Percentiles rank a stretch among this genome's conserved stretches.
These are phyloP conservation scores for Eledona agricola DNA, from an alignment of 2,888 invertebrate species.

Conservation along the genomic window DNA sequence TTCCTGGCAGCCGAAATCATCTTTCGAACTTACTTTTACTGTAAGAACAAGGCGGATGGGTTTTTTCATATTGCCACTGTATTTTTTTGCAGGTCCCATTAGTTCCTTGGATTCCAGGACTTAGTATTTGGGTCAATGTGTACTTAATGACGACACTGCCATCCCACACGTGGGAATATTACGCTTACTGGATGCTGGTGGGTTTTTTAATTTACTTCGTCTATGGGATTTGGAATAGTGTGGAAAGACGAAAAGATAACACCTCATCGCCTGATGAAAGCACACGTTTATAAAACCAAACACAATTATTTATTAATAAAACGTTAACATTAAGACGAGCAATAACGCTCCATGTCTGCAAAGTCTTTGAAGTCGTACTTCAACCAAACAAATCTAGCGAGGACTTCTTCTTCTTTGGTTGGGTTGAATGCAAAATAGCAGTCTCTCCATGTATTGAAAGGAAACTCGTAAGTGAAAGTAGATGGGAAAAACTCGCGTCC, in stretches of 20 bases:
- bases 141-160: constrained; percentile 87
- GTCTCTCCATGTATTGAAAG: constrained; percentile 53
- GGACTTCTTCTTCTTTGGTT: constrained; percentile 53
- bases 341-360: constrained; percentile 4
- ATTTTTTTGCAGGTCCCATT: constrained; percentile 74
- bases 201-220: constrained; percentile 77
- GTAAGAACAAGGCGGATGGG: constrained; percentile 57
- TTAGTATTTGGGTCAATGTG: constrained; percentile 84
- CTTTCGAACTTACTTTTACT: constrained; percentile 70
- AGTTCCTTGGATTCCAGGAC: constrained; percentile 81
- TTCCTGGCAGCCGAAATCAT: constrained; percentile 69
- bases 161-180: constrained; percentile 81
- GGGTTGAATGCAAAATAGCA: constrained; percentile 57
- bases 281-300: constrained; percentile 4
- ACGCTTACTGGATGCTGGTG: constrained; percentile 79
- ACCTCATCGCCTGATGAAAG: too few species aligned
- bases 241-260: constrained; percentile 57
- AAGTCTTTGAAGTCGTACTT: constrained; percentile 21
- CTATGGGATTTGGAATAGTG: constrained; percentile 78
- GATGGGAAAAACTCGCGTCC: constrained; percentile 57
- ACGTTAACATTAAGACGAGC: constrained; percentile 5
- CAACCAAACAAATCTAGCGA: constrained; percentile 24
- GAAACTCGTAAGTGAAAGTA: constrained; percentile 55
- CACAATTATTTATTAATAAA: constrained; percentile 9
- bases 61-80: constrained; percentile 16